A percentile compares a stretch with the other conserved stretches of the same genome.
phyloP scores from a whole-genome alignment of 2,113 vertebrate species.

The Zeus faber region DNA sequence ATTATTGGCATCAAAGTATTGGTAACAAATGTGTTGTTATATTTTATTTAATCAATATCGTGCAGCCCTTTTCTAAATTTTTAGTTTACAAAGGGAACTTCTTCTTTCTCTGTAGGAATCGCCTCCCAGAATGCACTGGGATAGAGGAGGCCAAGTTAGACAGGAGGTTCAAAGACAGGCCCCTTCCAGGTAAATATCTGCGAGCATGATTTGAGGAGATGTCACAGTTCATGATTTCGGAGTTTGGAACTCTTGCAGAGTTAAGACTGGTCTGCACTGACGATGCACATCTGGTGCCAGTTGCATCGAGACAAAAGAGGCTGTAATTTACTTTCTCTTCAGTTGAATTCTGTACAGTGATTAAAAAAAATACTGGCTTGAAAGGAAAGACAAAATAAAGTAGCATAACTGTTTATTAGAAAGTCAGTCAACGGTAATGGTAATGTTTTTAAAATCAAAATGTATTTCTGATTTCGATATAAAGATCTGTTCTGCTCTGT shows the following conservation, averaged over 20 bases:
- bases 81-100: no score
- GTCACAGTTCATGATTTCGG: no score
- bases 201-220: no score
- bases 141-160: conserved; percentile 15
- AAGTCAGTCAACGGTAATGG: neutral
- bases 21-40: neutral
- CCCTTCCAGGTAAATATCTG: conserved; percentile 53
- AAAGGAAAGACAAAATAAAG: neutral
- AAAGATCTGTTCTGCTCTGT: neutral
- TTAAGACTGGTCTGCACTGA: no score
- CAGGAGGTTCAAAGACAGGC: conserved; percentile 31
- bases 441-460: neutral
- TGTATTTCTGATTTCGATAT: neutral
- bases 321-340: no score
- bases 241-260: no score
- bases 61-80: neutral
- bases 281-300: no score
- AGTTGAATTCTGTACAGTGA: no score
- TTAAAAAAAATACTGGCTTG: neutral
- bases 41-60: neutral
- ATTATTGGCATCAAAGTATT: no score
- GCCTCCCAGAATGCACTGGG: conserved; percentile 50
- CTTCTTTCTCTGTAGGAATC: conserved; percentile 36
- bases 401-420: neutral
- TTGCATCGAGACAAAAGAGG: no score